A percentile compares a stretch with the other conserved stretches of the same genome.
Conservation (phyloP, 2,113 vertebrate genomes). For the Rissa tridactyla region DNA sequence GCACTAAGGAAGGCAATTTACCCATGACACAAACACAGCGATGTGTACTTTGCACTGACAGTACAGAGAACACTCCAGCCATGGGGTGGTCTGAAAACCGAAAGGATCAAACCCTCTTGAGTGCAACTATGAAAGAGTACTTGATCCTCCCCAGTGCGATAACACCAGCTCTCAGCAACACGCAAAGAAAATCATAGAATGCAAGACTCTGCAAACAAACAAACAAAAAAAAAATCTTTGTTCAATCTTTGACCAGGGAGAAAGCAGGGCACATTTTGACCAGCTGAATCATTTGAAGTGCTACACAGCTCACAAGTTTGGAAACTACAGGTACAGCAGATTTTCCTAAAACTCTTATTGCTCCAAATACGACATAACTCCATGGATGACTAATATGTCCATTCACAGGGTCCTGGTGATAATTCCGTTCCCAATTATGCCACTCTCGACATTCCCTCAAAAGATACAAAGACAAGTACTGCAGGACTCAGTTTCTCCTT, state of each 20-base stretch:
- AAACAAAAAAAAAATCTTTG: not conserved
- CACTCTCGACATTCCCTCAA: not conserved
- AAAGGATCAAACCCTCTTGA: not conserved
- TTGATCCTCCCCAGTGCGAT: fast-evolving
- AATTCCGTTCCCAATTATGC: fast-evolving
- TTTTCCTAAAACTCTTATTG: not conserved
- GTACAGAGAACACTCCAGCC: fast-evolving
- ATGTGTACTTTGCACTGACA: fast-evolving
- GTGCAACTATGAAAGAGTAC: not conserved
- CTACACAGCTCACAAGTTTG: not conserved
- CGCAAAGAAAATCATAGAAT: fast-evolving
- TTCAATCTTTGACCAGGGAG: not conserved
- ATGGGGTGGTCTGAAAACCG: fast-evolving
- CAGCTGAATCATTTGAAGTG: fast-evolving
- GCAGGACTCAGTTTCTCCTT: not conserved
- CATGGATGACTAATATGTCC: not conserved
- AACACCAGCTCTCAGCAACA: not conserved
- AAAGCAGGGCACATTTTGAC: fast-evolving
- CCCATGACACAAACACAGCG: fast-evolving
- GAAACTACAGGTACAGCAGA: not conserved
- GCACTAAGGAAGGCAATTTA: not conserved
- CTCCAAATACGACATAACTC: not conserved
- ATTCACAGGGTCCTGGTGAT: not conserved
- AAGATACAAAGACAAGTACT: not conserved
- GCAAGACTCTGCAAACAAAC: not conserved